These are phyloP conservation scores for Boloria euphrosyne DNA, from an alignment of 2,888 invertebrate species.

Conservation along the genomic window DNA sequence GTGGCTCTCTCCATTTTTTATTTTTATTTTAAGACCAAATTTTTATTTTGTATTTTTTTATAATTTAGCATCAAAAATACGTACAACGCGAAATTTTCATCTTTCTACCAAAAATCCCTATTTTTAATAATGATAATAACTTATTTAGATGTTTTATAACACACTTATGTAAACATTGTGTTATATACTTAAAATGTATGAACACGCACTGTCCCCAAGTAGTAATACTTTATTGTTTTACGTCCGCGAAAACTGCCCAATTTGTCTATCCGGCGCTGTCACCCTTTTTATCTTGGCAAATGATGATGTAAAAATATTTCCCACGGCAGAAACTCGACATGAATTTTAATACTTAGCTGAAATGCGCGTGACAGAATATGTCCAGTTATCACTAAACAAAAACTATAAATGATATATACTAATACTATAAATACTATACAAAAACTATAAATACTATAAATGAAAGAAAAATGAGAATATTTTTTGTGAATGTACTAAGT, in stretches of 20 bases:
- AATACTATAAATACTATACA: no score
- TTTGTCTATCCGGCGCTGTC: conserved; percentile 61
- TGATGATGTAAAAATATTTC: conserved; percentile 48
- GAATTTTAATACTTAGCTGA: conserved; percentile 22
- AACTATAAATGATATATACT: no score
- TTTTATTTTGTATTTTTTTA: no score
- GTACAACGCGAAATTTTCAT: no score
- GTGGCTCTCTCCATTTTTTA: no score
- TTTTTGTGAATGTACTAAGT: no score
- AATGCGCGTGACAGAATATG: conserved; percentile 15
- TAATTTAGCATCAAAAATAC: no score
- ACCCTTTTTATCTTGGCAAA: conserved; percentile 59
- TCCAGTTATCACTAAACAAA: conserved; percentile 5
- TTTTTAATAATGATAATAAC: no score
- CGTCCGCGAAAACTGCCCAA: conserved; percentile 58
- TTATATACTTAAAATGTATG: conserved; percentile 12
- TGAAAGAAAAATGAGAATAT: not conserved
- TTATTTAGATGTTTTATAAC: not conserved
- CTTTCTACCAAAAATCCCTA: no score
- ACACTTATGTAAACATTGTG: not conserved
- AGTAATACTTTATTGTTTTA: conserved; percentile 58
- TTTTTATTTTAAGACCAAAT: no score
- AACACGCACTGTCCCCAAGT: conserved; percentile 18
- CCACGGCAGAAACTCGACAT: conserved; percentile 12
- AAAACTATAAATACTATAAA: no score